Evolutionary conservation across 92 coral and sea anemone genomes (phyloP).

Genomic region (Bergia sp.): DNA sequence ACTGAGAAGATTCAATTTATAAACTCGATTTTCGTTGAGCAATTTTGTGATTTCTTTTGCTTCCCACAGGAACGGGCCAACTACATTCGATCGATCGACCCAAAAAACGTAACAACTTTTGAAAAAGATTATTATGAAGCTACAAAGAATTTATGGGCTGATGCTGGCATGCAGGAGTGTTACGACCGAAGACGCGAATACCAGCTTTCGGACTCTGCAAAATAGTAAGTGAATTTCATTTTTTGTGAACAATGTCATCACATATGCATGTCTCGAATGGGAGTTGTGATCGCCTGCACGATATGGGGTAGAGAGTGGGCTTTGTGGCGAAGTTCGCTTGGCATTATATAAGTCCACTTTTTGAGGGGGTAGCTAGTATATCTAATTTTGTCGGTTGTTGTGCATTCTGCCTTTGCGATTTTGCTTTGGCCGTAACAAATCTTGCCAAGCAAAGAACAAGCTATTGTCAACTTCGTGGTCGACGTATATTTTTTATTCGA

Average conservation of each 20-base stretch:
- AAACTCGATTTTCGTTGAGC: constrained; percentile 57
- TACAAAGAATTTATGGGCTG: constrained; percentile 88
- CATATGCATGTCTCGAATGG: constrained; percentile 31
- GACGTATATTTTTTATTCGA: background rate
- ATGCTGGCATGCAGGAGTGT: constrained; percentile 95
- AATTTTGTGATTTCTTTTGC: constrained; percentile 49
- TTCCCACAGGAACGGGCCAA: constrained; percentile 79
- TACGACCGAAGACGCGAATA: constrained; percentile 97
- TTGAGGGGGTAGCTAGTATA: background rate
- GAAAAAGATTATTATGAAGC: constrained; percentile 96
- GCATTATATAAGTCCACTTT: background rate
- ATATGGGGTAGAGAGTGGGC: constrained; percentile 34
- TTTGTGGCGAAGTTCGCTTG: constrained; percentile 21
- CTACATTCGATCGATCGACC: constrained; percentile 92
- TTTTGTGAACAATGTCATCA: constrained; percentile 23
- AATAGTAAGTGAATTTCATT: constrained; percentile 80
- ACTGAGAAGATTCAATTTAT: constrained; percentile 35
- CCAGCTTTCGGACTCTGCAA: constrained; percentile 97
- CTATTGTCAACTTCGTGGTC: constrained; percentile 13
- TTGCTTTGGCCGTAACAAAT: background rate
- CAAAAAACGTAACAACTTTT: constrained; percentile 91
- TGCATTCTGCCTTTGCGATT: background rate
- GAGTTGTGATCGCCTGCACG: constrained; percentile 25
- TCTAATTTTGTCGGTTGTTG: background rate
- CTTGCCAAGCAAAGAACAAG: constrained; percentile 6